A percentile compares a stretch with the other conserved stretches of the same genome.
These are phyloP conservation scores for Ceratoteleas bidentatus DNA, from an alignment of 1,140 invertebrate genomes.

Conservation along the genomic window DNA sequence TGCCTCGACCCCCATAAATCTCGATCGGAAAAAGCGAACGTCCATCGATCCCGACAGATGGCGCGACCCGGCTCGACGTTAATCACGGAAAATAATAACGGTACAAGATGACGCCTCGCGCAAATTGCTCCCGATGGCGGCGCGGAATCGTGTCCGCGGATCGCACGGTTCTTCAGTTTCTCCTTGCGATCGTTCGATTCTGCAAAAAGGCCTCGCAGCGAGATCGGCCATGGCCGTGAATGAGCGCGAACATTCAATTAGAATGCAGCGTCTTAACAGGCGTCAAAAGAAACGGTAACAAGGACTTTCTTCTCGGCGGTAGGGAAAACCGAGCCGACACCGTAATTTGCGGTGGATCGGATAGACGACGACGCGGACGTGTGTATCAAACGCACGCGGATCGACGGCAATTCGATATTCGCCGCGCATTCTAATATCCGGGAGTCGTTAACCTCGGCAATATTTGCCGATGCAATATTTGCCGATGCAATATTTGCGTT, in stretches of 20 bases:
- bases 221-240: slow-evolving; percentile 65
- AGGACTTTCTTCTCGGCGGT: slow-evolving; percentile 62
- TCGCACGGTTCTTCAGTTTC: slow-evolving; percentile 66
- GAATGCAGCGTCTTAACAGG: slow-evolving; percentile 60
- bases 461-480: slow-evolving; percentile 47
- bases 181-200: slow-evolving; percentile 57
- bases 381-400: slow-evolving; percentile 45
- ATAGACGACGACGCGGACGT: slow-evolving; percentile 43
- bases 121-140: slow-evolving; percentile 60
- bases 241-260: slow-evolving; percentile 68
- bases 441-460: slow-evolving; percentile 60
- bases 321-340: slow-evolving; percentile 58
- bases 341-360: slow-evolving; percentile 58
- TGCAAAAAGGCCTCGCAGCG: slow-evolving; percentile 57
- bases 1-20: too few relatives aligned
- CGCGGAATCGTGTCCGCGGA: slow-evolving; percentile 51
- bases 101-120: slow-evolving; percentile 61
- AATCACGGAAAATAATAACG: slow-evolving; percentile 59
- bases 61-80: slow-evolving; percentile 18
- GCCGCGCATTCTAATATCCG: slow-evolving; percentile 33
- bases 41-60: slow-evolving; percentile 26
- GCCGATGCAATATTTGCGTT: slow-evolving; percentile 45
- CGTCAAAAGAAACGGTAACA: slow-evolving; percentile 68
- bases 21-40: not conserved
- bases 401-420: slow-evolving; percentile 58